These are phyloP conservation scores for Lepus europaeus DNA, from an alignment of 2,113 vertebrate species.

Conservation along the genomic window DNA sequence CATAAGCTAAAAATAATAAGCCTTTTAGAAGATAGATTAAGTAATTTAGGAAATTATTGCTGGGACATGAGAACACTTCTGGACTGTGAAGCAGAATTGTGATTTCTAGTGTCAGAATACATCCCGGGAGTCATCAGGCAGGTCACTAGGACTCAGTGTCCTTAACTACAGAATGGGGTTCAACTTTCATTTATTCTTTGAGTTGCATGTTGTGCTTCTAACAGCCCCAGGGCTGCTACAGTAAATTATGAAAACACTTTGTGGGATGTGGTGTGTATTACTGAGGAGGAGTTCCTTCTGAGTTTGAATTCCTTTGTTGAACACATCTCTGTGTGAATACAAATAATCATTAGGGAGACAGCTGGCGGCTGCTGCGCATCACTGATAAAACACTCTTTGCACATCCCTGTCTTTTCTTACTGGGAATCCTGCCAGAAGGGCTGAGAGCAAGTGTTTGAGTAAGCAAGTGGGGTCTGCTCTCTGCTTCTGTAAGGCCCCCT, in stretches of 20 bases:
- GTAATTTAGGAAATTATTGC: background rate
- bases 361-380: conserved; percentile 79
- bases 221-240: conserved; percentile 53
- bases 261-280: conserved; percentile 16
- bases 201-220: conserved; percentile 47
- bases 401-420: conserved; percentile 71
- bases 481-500: conserved; percentile 71
- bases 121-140: conserved; percentile 10
- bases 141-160: conserved; percentile 22
- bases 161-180: conserved; percentile 51
- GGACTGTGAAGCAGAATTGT: background rate
- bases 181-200: conserved; percentile 71
- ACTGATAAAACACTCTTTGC: conserved; percentile 70
- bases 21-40: background rate
- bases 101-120: conserved; percentile 8
- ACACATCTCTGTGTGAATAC: conserved; percentile 69
- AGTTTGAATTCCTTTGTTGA: conserved; percentile 63
- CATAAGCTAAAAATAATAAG: background rate
- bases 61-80: background rate
- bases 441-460: conserved; percentile 58
- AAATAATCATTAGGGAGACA: conserved; percentile 78
- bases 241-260: conserved; percentile 64
- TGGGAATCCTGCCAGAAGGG: conserved; percentile 84
- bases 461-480: conserved; percentile 79
- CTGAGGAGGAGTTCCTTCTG: conserved; percentile 68